Base-by-base conservation (phyloP, 1,140 invertebrate species). In the Drosophila funebris region DNA sequence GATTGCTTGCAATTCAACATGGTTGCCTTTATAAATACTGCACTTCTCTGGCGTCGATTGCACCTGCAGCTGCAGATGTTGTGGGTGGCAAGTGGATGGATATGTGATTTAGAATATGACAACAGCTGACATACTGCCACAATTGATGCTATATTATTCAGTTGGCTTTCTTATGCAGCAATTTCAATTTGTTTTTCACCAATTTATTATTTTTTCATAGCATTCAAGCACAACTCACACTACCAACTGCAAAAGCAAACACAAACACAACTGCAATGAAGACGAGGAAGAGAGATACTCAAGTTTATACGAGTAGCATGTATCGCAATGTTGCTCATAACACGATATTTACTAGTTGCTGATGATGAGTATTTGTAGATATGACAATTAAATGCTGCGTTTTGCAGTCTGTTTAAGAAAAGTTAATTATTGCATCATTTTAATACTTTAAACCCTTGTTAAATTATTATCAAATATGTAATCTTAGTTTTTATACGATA, bases 211-310 rank as follows among this genome's bases (percentile, higher is more conserved):
- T 58, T 71, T 74, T 71, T 53, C 58, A 57, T 63, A 22, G 29
- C 57, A 54, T 20, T 67, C 13, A 5, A 41, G 43, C 20, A 50
- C 27, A 44, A 73, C 44, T 46, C 43, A 58, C 62, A 73, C 69
- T 18, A 14, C 14, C 44, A 56, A 54, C 46, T 73, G 64, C 64
- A 61, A 73, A 68, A 61, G 50, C 70, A 68, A 73, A 66, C 52
- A 71, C 61, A 71, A 71, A 71, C 68, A 66, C 68, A 66, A 71
- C 52, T 71, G 41, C 61, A 71, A 27, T 71, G 43, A 71, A 66
- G 52, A 66, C n/a, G 44, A 69, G 14, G 61, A 46, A 71, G 62
- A 20, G 22, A 14, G 0, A 41, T 52, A 71, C 31, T 48, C 8
- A 31, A 8, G 61, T 66, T 66, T 66, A 71, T 14, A 50, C 68